Evolutionary conservation across 2,113 vertebrate species (phyloP), one percentile per base, ranked within the genome.

Genomic region (Chauna torquata): DNA sequence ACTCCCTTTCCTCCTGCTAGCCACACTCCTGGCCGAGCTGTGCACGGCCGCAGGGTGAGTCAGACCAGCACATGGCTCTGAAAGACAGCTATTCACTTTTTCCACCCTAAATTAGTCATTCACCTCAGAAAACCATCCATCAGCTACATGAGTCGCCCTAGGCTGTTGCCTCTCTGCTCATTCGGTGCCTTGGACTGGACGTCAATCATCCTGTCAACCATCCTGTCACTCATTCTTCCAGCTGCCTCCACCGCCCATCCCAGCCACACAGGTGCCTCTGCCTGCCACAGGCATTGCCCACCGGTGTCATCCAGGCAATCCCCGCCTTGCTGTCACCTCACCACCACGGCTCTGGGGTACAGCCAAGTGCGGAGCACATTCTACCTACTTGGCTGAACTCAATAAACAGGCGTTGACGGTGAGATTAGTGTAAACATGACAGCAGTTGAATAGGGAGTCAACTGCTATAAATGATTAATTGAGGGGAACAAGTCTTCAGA

Each of bases 221-320:
- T 10, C 30, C 23, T 55, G 40, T 58, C 75, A 66, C 3, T 49
- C 78, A 59, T 52, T 52, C 71, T 83, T 16, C 28, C 47, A 44
- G 8, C 5, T 18, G 3, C 32, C 45, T 78, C 49, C 36, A 42
- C 38, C 54, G 19, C 27, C 11, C 61, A 64, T 28, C 27, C 62
- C 38, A 65, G 62, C 62, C 30, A 32, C 32, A 1, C 16, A 47
- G 12, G 6, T 0, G 0, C 6, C n/a, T 57, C 79, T 18, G 30
- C 36, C 54, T 50, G 20, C 78, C 8, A 1, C 0, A 0, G 30
- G 57, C 47, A 62, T 18, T 2, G 3, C 66, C 36, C 1, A 0
- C 36, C 0, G 0, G 36, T 66, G 61, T 23, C 34, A 36, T 11
- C 49, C 54, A 27, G 28, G 28, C 6, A n/a, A 32, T 18, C 38